Evolutionary conservation across 2,113 vertebrate species (phyloP), one percentile per base, ranked within the genome.

Genomic region (Grammomys dolichurus): DNA sequence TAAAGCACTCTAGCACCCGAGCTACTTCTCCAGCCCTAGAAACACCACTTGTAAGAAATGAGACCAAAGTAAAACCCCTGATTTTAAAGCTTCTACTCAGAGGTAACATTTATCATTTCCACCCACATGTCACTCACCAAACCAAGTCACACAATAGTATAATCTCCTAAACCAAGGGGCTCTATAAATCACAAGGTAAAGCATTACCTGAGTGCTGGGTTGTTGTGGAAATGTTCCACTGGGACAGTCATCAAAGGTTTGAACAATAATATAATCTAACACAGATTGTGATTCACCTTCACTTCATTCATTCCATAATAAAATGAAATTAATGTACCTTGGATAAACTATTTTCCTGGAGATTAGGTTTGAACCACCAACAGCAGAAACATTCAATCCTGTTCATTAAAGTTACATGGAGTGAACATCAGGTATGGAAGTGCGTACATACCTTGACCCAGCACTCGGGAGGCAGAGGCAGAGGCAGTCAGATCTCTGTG

Each of bases 271-370:
- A 72, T 73, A 92, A 75, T 73, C 54, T 87, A 87, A 84, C 48
- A 80, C 31, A 78, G 9, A 40, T 78, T 90, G 56, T 56, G 78
- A 96, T 78, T 82, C 87, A 92, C 40, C 48, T 93, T 75, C 48
- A 51, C 69, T 72, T 88, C 28, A 82, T 78, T 63, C 82, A 95
- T 58, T 31, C 43, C 63, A n/a, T 63, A 87, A 82, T 14, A 72
- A 82, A 96, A 48, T 87, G 43, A 76, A 95, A 95, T 43, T 48
- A 60, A 84, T 63, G 60, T 58, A 96, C 76, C 88, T 70, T 22
- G 33, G 89, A 91, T 54, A 76, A 70, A 51, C 92, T 36, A 28
- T 58, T 87, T 94, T 94, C 87, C 54, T 84, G 72, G 12, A 89
- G 20, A 65, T 20, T 78, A 73, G 24, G 13, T 84, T 90, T 86